Evolutionary conservation across 2,113 vertebrate species (phyloP).

Genomic region (Scartelaos histophorus): DNA sequence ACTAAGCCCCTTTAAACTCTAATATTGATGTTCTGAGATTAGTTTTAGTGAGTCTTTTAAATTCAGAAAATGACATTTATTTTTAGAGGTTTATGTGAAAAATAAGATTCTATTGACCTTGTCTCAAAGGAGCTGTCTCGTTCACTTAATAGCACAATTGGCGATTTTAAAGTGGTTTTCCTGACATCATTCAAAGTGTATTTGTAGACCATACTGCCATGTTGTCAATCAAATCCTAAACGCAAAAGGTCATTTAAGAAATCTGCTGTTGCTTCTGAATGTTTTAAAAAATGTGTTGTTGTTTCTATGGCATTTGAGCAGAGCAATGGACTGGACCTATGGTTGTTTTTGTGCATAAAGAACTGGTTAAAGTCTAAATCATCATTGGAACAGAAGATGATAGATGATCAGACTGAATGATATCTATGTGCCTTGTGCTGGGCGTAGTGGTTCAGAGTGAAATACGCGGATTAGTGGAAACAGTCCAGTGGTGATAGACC

Average conservation of each 20-base stretch:
- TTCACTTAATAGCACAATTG: neutral
- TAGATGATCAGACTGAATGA: neutral
- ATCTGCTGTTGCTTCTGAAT: neutral
- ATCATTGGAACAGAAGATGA: neutral
- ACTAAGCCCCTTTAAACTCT: neutral
- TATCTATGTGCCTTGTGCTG: neutral
- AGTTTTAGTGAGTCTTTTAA: neutral
- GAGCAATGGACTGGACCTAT: neutral
- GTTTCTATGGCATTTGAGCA: neutral
- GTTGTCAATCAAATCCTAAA: constrained; percentile 1
- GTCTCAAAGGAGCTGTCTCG: neutral
- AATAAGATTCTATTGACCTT: neutral
- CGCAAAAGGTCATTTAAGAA: constrained; percentile 1
- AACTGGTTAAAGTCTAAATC: no score
- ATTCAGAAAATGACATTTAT: neutral
- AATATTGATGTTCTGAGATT: neutral
- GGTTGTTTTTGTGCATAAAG: neutral
- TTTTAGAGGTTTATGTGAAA: neutral
- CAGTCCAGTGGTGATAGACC: neutral
- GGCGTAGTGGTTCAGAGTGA: neutral
- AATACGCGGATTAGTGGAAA: neutral
- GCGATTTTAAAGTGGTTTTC: constrained; percentile 1
- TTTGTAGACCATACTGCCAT: neutral
- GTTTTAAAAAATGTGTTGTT: neutral
- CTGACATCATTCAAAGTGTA: neutral